Percentiles rank a stretch among this genome's conserved stretches.
These are phyloP conservation scores for Dicentrarchus labrax DNA, from an alignment of 2,113 vertebrate genomes.

Conservation along the genomic window DNA sequence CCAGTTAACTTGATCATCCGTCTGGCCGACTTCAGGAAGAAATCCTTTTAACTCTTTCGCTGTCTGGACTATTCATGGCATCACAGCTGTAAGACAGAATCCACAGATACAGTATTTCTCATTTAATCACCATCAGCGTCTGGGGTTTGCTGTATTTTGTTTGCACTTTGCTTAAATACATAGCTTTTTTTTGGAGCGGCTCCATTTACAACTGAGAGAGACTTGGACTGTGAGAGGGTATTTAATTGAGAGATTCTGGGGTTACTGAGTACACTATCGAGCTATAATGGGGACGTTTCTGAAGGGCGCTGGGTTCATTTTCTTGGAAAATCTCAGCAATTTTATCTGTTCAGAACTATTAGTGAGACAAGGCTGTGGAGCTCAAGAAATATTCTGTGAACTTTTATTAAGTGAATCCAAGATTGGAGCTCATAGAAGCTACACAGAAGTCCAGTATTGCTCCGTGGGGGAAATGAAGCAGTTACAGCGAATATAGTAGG, in stretches of 20 bases:
- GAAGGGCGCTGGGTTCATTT: constrained; percentile 42
- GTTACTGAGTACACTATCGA: constrained; percentile 46
- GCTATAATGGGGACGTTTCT: constrained; percentile 27
- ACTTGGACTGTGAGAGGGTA: constrained; percentile 34
- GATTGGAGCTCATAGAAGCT: neutral
- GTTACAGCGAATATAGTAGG: neutral
- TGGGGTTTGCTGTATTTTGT: neutral
- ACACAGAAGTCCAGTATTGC: neutral
- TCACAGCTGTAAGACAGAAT: neutral
- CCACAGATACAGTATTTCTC: constrained; percentile 5
- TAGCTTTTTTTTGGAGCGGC: constrained; percentile 12
- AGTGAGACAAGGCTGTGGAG: neutral
- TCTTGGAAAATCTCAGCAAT: constrained; percentile 14
- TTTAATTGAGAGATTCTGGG: constrained; percentile 51
- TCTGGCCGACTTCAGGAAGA: constrained; percentile 50
- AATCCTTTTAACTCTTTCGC: constrained; percentile 46
- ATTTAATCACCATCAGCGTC: neutral
- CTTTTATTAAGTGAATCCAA: neutral
- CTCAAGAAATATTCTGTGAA: neutral
- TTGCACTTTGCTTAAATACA: neutral
- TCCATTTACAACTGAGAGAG: constrained; percentile 41
- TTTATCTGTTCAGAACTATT: constrained; percentile 1
- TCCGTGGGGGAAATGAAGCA: neutral
- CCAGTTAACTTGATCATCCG: constrained; percentile 63
- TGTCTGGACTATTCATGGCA: constrained; percentile 9